Percentiles rank a stretch among this genome's conserved stretches.
These are phyloP conservation scores for Rhodeus uyekii DNA, from an alignment of 2,797 vertebrate species.

Conservation along the genomic window DNA sequence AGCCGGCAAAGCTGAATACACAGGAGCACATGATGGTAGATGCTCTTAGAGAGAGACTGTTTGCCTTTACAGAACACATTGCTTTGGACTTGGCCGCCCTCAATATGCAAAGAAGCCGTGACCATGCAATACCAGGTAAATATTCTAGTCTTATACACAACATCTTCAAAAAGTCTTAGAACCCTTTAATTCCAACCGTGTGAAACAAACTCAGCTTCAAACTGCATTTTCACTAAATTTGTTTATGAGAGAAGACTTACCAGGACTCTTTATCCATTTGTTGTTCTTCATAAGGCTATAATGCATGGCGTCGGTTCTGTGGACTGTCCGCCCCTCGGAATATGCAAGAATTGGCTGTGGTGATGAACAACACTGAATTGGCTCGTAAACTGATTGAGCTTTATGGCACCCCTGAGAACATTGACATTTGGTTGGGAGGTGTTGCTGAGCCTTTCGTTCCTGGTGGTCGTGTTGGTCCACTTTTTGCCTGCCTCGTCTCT, in stretches of 20 bases:
- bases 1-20: slow-evolving; percentile 74
- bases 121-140: slow-evolving; percentile 86
- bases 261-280: neutral
- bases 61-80: slow-evolving; percentile 71
- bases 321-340: slow-evolving; percentile 80
- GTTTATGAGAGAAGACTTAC: neutral
- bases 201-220: neutral
- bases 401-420: slow-evolving; percentile 83
- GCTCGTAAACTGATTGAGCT: slow-evolving; percentile 77
- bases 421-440: slow-evolving; percentile 90
- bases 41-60: slow-evolving; percentile 74
- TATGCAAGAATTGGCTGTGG: slow-evolving; percentile 67
- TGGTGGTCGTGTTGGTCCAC: slow-evolving; percentile 82
- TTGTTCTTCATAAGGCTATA: slow-evolving; percentile 79
- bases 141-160: neutral
- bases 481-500: slow-evolving; percentile 86
- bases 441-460: slow-evolving; percentile 81
- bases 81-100: slow-evolving; percentile 85
- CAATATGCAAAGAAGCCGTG: slow-evolving; percentile 85
- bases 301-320: slow-evolving; percentile 84
- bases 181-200: neutral
- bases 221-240: neutral
- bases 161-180: neutral
- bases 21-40: slow-evolving; percentile 78
- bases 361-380: slow-evolving; percentile 72